These are phyloP conservation scores for Oxyruncus cristatus DNA, from an alignment of 2,113 vertebrate genomes.

Conservation along the genomic window DNA sequence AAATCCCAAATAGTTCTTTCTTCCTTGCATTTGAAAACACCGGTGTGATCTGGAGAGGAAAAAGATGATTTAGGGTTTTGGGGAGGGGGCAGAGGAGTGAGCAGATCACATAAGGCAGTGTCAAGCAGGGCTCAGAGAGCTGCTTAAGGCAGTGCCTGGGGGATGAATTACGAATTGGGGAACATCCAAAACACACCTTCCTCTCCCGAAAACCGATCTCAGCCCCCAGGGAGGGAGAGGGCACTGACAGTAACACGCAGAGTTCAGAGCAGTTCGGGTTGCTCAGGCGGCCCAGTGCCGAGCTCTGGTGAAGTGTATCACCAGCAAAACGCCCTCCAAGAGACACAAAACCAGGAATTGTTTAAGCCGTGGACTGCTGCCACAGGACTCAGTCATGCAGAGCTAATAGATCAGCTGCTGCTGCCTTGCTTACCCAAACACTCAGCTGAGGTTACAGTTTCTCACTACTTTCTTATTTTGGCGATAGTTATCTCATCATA, in stretches of 20 bases:
- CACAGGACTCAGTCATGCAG: slow-evolving; percentile 59
- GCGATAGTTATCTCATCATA: not conserved
- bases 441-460: slow-evolving; percentile 59
- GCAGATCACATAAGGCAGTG: not conserved
- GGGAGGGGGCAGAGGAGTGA: not conserved
- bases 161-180: not conserved
- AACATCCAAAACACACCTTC: slow-evolving; percentile 35
- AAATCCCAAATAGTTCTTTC: not conserved
- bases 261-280: not conserved
- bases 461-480: not conserved
- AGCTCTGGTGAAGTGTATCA: not conserved
- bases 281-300: not conserved
- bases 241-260: not conserved
- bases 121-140: not conserved
- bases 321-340: not conserved
- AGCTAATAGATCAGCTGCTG: slow-evolving; percentile 65
- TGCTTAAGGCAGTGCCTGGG: not conserved
- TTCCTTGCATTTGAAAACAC: not conserved
- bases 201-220: not conserved
- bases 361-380: slow-evolving; percentile 17
- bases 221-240: not conserved
- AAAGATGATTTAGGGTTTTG: not conserved
- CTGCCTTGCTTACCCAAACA: not conserved
- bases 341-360: slow-evolving; percentile 1
- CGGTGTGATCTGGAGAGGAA: not conserved